phyloP scores from a whole-genome alignment of 2,888 invertebrate species.

The Diploptera punctata region DNA sequence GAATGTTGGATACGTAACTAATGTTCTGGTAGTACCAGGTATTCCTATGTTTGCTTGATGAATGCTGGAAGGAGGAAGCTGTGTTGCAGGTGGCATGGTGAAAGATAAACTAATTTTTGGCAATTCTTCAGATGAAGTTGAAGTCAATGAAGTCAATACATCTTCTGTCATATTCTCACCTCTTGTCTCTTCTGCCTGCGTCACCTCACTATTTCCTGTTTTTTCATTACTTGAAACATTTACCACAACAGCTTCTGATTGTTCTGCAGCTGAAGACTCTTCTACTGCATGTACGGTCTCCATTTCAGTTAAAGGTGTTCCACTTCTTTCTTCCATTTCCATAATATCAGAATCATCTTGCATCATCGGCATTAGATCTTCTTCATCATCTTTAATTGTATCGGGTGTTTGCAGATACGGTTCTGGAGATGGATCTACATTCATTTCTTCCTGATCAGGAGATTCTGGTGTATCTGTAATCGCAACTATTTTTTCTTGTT shows the following conservation, averaged over 20 bases:
- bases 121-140: not conserved
- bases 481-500: conserved; percentile 49
- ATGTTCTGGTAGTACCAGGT: conserved; percentile 47
- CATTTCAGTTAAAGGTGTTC: not conserved
- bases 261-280: not conserved
- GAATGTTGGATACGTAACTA: conserved; percentile 43
- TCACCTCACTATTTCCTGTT: too few relatives aligned
- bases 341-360: conserved; percentile 22
- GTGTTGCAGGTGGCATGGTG: conserved; percentile 41
- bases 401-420: conserved; percentile 61
- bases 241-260: not conserved
- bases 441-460: conserved; percentile 60
- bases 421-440: conserved; percentile 56
- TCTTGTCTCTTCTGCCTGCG: too few relatives aligned
- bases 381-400: conserved; percentile 64
- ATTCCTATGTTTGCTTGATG: conserved; percentile 52
- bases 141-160: too few relatives aligned
- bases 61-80: conserved; percentile 51
- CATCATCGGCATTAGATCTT: conserved; percentile 35
- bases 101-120: conserved; percentile 7
- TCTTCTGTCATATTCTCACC: not conserved
- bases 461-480: conserved; percentile 61
- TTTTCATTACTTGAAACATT: not conserved
- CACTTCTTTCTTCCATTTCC: conserved; percentile 2
- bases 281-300: conserved; percentile 1